Percentiles rank a stretch among this genome's conserved stretches.
phyloP scores from a whole-genome alignment of 2,797 vertebrate genomes.

The Cyclura pinguis region DNA sequence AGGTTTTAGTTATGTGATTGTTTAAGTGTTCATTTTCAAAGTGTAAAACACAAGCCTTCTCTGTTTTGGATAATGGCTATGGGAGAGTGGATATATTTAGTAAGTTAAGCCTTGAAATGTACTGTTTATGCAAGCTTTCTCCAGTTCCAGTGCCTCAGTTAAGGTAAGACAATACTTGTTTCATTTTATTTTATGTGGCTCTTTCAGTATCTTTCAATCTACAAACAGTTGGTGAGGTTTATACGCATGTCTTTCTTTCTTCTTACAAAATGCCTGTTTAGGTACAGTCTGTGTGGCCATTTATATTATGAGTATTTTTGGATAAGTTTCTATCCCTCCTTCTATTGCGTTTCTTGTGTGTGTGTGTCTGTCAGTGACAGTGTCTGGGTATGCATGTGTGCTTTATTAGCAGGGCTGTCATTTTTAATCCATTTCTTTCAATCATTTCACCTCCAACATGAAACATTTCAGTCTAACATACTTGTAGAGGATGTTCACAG shows the following conservation, averaged over 20 bases:
- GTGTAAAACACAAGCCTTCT: slow-evolving; percentile 50
- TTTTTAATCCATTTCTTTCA: slow-evolving; percentile 80
- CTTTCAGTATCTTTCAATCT: slow-evolving; percentile 77
- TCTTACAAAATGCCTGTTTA: slow-evolving; percentile 71
- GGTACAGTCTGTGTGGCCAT: slow-evolving; percentile 61
- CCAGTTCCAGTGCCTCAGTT: slow-evolving; percentile 61
- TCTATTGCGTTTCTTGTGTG: slow-evolving; percentile 61
- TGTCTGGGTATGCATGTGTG: slow-evolving; percentile 47
- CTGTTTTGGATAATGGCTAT: slow-evolving; percentile 51
- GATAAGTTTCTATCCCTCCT: slow-evolving; percentile 70
- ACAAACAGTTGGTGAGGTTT: slow-evolving; percentile 71
- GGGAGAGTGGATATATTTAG: slow-evolving; percentile 45
- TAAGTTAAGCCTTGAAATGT: slow-evolving; percentile 64
- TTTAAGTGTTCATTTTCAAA: slow-evolving; percentile 39
- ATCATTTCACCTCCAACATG: slow-evolving; percentile 80
- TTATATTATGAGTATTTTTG: slow-evolving; percentile 48
- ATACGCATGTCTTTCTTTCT: slow-evolving; percentile 64
- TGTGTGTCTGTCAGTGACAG: slow-evolving; percentile 57
- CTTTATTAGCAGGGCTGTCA: slow-evolving; percentile 76
- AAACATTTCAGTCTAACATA: slow-evolving; percentile 79
- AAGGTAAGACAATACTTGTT: slow-evolving; percentile 57
- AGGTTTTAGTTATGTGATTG: slow-evolving; percentile 30
- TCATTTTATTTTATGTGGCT: slow-evolving; percentile 66
- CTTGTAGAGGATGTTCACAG: slow-evolving; percentile 74
- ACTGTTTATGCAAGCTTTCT: slow-evolving; percentile 71